Conservation (phyloP, 2,888 invertebrate genomes). For the Drosophila neotestacea region DNA sequence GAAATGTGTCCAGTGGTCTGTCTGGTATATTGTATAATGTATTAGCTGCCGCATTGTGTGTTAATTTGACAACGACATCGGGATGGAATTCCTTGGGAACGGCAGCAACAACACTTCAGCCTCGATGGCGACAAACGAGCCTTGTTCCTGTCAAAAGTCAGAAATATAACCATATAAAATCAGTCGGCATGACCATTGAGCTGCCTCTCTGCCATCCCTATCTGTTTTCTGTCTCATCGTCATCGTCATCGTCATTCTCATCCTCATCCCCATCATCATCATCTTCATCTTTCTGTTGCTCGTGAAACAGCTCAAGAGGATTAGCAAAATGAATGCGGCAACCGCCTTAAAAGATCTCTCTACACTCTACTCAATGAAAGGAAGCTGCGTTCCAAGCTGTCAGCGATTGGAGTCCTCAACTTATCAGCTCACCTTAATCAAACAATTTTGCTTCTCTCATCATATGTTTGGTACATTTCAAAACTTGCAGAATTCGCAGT, state of each 20-base stretch:
- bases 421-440: slow-evolving; percentile 62
- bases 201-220: slow-evolving; percentile 41
- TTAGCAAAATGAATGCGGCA: slow-evolving; percentile 75
- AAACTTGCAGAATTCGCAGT: not conserved
- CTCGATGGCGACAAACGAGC: slow-evolving; percentile 71
- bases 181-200: slow-evolving; percentile 72
- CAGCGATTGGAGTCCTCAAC: slow-evolving; percentile 59
- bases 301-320: slow-evolving; percentile 53
- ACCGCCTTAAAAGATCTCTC: slow-evolving; percentile 42
- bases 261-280: slow-evolving; percentile 21
- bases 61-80: slow-evolving; percentile 69
- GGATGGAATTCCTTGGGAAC: slow-evolving; percentile 65
- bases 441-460: slow-evolving; percentile 42
- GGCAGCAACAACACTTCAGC: slow-evolving; percentile 62
- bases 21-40: slow-evolving; percentile 71
- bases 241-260: slow-evolving; percentile 29
- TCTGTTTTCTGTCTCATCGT: slow-evolving; percentile 20
- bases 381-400: slow-evolving; percentile 60
- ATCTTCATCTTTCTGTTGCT: slow-evolving; percentile 23
- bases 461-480: slow-evolving; percentile 23
- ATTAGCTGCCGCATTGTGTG: slow-evolving; percentile 77
- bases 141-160: slow-evolving; percentile 76
- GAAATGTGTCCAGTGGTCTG: slow-evolving; percentile 49
- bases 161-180: slow-evolving; percentile 79
- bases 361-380: slow-evolving; percentile 20